Evolutionary conservation across 2,888 invertebrate species (phyloP), one percentile per base, ranked within the genome.

Genomic region (Omphaloscelis lunosa): DNA sequence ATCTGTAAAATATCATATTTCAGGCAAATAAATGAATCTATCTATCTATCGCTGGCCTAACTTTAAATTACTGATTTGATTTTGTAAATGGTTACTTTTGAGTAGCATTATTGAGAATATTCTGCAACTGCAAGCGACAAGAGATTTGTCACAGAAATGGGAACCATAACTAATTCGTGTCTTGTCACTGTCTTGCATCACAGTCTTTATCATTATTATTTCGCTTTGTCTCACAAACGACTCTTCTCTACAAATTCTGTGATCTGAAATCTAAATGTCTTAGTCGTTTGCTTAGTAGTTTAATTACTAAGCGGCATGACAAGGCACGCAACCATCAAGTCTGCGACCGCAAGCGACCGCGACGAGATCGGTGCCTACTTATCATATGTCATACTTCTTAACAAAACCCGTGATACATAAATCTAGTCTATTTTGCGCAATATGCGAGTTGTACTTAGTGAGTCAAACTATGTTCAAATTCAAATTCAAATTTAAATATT

Each of bases 261-360:
- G 77, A 66, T 63, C n/a, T n/a, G n/a, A n/a, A n/a, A n/a, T n/a
- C n/a, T n/a, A 34, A 39, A 39, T 48, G 45, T 39, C 78, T 67
- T 78, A 56, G 45, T 66, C 17, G 11, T 17, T 77, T 56, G 34
- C 29, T n/a, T 48, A 2, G 27, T 41, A 9, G 27, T 48, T 6
- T 75, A 58, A 77, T 58, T 76, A 76, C 27, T 27, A 56, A 66
- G 48, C 27, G 23, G 27, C 48, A 77, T 77, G 66, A 75, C 45
- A 17, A 15, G 23, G 56, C 78, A 66, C 12, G 56, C 45, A 6
- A 39, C 23, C 23, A 27, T 41, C 34, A 45, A 48, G 34, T 34
- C 23, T 56, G 66, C 2, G 20, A 34, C 41, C n/a, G 41, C 41
- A n/a, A 62, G 53, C 20, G 27, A 75, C 41, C n/a, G n/a, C 17